Percentiles rank a stretch among this genome's conserved stretches.
phyloP scores from a whole-genome alignment of 1,140 invertebrate species.

The Ceratoteleas bidentatus region DNA sequence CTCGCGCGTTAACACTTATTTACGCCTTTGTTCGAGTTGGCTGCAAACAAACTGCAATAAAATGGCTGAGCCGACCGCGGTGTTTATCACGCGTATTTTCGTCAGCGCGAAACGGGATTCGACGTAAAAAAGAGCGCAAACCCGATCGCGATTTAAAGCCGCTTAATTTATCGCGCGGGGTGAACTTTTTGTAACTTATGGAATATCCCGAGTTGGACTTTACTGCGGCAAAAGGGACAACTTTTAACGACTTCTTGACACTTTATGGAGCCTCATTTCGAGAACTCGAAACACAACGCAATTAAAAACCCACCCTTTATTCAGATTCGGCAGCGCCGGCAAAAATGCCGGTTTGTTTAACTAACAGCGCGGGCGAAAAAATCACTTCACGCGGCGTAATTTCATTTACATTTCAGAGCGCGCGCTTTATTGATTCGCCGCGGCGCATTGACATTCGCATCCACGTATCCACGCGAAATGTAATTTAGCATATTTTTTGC shows the following conservation, averaged over 20 bases:
- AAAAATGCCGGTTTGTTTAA: conserved; percentile 18
- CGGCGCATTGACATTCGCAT: conserved; percentile 36
- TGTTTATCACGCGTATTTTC: background rate
- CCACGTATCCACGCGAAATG: conserved; percentile 25
- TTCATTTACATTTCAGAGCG: conserved; percentile 22
- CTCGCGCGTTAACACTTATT: background rate
- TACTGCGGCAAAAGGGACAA: background rate
- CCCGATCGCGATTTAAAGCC: background rate
- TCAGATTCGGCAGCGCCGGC: background rate
- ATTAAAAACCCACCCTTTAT: conserved; percentile 9
- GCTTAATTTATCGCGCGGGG: background rate
- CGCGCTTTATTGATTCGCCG: conserved; percentile 42
- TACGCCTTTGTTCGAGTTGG: background rate
- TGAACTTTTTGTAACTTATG: background rate
- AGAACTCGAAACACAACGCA: conserved; percentile 3
- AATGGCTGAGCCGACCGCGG: background rate
- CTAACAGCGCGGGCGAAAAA: conserved; percentile 10
- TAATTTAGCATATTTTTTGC: conserved; percentile 38
- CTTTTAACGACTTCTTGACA: conserved; percentile 15
- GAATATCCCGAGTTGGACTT: background rate
- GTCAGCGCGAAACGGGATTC: background rate
- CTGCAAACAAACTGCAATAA: background rate
- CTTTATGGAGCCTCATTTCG: background rate
- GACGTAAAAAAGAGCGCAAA: background rate
- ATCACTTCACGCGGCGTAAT: conserved; percentile 21